phyloP scores from a whole-genome alignment of 2,888 invertebrate genomes.

The Epinotia nisella region DNA sequence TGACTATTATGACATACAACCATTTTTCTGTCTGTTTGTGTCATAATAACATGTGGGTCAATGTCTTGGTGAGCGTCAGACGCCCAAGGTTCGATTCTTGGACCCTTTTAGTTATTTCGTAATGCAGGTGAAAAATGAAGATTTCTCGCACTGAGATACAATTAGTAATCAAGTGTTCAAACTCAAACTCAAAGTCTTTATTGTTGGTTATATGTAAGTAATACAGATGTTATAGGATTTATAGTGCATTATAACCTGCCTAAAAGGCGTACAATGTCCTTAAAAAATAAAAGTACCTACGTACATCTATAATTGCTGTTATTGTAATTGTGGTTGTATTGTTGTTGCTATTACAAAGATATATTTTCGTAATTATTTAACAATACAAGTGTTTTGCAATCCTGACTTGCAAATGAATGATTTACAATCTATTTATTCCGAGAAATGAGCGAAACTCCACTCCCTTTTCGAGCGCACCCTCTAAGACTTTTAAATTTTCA shows the following conservation, averaged over 20 bases:
- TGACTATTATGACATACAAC: constrained; percentile 27
- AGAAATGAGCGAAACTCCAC: not conserved
- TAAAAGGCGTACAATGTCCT: too few relatives aligned
- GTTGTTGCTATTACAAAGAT: not conserved
- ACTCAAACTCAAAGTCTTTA: too few relatives aligned
- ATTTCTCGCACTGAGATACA: not conserved
- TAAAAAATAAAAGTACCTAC: too few relatives aligned
- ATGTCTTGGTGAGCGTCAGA: constrained; percentile 52
- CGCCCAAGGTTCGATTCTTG: constrained; percentile 53
- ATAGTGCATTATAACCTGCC: too few relatives aligned
- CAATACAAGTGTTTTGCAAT: not conserved
- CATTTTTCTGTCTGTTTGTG: constrained; percentile 34
- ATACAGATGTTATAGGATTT: too few relatives aligned
- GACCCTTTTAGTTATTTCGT: constrained; percentile 30
- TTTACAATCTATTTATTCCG: not conserved
- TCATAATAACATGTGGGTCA: constrained; percentile 50
- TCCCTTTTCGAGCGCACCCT: too few relatives aligned
- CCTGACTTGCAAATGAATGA: not conserved
- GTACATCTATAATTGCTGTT: too few relatives aligned
- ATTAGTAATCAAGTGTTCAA: too few relatives aligned
- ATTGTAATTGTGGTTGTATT: too few relatives aligned
- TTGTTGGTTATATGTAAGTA: too few relatives aligned
- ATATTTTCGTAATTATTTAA: not conserved
- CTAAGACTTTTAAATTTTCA: too few relatives aligned
- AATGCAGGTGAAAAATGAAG: constrained; percentile 9